Base-by-base conservation (phyloP, 2,113 vertebrate genomes). In the Numenius arquata region DNA sequence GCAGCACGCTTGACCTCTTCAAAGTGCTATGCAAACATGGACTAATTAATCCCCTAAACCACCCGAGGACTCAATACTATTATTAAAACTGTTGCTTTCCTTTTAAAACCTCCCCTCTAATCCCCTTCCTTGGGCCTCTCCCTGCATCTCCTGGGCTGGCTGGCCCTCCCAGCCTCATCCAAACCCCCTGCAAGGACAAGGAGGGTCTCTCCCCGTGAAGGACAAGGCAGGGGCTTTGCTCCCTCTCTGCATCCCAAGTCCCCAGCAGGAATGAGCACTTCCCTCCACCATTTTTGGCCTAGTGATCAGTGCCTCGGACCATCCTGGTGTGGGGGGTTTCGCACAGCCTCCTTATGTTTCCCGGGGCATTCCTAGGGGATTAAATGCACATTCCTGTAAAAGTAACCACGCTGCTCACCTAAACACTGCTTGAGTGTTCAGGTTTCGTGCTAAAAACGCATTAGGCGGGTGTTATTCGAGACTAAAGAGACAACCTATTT, bases 381-480 rank as follows among this genome's bases (percentile, higher is more conserved):
- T 95, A 94, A 92, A 93, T 56, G 90, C 84, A 74, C 93, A 92
- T 96, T 96, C 94, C 95, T 93, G 95, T 63, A 95, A 97, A 96
- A 88, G 52, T 12, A 93, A 92, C 68, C 1, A 0, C 3, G 0
- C 56, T 1, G 8, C 38, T 97, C 66, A 93, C 87, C 80, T 85
- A 70, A 96, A 97, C 86, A 96, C 86, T 95, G 21, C 85, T 86
- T 48, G 50, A 96, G 89, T 94, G 65, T 93, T 95, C 58, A 30
- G 53, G 34, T 93, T 96, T 83, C 18, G 0, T 95, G 65, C 59
- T 91, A 75, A 93, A 96, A 92, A 85, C 84, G 48, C 63, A 40
- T 74, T n/a, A 63, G 58, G 40, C 1, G 17, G n/a, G 12, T 68
- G 52, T 91, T 93, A 91, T 68, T 80, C 4, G 32, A 87, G 76